phyloP scores from a whole-genome alignment of 2,888 invertebrate genomes.

The Himalopsyche japonica region DNA sequence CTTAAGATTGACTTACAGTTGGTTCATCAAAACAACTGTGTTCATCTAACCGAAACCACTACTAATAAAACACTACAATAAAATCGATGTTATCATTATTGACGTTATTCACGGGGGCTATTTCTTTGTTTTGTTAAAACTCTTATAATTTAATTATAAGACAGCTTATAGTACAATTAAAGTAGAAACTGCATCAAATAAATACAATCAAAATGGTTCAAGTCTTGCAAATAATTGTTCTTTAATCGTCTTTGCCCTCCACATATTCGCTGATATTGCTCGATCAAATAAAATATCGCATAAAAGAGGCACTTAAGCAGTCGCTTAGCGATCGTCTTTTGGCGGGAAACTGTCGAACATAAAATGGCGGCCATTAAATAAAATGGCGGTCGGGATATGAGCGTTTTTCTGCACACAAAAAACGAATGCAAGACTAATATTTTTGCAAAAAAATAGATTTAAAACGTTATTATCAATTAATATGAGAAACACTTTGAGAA shows the following conservation, averaged over 20 bases:
- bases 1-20: too few relatives aligned
- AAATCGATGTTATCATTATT: too few relatives aligned
- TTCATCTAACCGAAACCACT: too few relatives aligned
- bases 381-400: slow-evolving; percentile 12
- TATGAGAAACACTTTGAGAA: too few relatives aligned
- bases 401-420: background rate
- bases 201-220: background rate
- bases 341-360: slow-evolving; percentile 12
- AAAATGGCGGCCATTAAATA: slow-evolving; percentile 33
- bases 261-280: background rate
- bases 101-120: too few relatives aligned
- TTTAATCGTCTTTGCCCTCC: background rate
- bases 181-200: background rate
- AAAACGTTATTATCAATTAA: too few relatives aligned
- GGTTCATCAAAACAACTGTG: too few relatives aligned
- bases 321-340: background rate
- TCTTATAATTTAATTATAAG: too few relatives aligned
- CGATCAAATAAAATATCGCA: background rate
- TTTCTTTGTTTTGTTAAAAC: too few relatives aligned
- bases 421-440: background rate
- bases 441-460: too few relatives aligned
- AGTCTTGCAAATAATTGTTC: background rate
- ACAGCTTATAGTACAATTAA: too few relatives aligned
- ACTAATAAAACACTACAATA: too few relatives aligned
- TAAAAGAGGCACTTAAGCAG: background rate